These are phyloP conservation scores for Cheirogaleus major DNA, from an alignment of 2,797 vertebrate genomes.

Conservation along the genomic window DNA sequence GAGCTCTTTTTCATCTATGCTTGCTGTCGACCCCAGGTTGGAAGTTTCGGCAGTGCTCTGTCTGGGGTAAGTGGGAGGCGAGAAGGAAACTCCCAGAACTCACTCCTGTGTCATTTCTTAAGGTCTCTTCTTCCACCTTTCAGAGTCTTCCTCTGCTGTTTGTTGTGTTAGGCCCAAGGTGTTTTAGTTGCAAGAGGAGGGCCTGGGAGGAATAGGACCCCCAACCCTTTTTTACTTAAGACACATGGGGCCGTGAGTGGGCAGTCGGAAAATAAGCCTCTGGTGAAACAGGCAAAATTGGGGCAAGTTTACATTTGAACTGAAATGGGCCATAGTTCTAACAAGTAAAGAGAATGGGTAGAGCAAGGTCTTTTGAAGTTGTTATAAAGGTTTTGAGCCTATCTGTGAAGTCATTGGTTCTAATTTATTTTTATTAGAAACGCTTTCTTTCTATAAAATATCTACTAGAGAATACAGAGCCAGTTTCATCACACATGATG, in stretches of 20 bases:
- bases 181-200: background rate
- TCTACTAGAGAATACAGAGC: background rate
- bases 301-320: background rate
- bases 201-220: too few species aligned
- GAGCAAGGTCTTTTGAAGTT: background rate
- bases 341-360: background rate
- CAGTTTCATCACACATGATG: background rate
- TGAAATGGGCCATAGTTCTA: background rate
- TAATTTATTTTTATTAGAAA: background rate
- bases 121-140: background rate
- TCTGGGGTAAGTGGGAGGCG: background rate
- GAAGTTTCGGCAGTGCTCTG: background rate
- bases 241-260: background rate
- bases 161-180: background rate
- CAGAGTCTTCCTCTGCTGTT: background rate
- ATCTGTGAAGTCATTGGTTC: background rate
- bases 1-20: background rate
- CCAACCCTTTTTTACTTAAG: background rate
- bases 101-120: fast-evolving
- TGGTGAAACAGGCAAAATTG: background rate
- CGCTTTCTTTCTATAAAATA: slow-evolving; percentile 9
- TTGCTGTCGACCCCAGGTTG: background rate
- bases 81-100: background rate
- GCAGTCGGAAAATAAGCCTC: background rate
- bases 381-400: background rate